Base-by-base conservation (phyloP, 2,888 invertebrate genomes). In the Phaonia tiefii region DNA sequence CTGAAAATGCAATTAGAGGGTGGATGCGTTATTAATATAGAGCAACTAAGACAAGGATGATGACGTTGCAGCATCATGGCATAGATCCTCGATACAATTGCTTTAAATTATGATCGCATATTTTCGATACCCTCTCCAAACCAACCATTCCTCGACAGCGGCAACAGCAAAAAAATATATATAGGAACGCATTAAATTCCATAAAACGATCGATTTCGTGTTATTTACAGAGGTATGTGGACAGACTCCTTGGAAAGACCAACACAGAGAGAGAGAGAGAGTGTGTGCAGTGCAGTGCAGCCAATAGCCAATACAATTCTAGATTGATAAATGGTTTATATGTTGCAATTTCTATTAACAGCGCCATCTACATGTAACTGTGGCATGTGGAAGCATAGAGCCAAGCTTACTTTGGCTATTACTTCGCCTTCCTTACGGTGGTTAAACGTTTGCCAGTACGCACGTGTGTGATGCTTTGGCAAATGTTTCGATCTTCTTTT, bases 21-120 rank as follows among this genome's bases (percentile, higher is more conserved):
- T 89, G 89, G 89, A 89, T 89, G 89, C 89, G 89, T 89, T 89
- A 89, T 89, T 89, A 88, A 89, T 89, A 88, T 89, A 86, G 88
- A 88, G 87, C 88, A 86, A 76, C 75, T 31, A 31, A 3, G 58
- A 72, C 71, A 8, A 31, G 3, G 31, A 31, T 31, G 31, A 31
- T 37, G 46, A 31, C 65, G 44, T 63, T 56, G 69, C 80, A 75
- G 46, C 77, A 73, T 20, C 71, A 56, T 42, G 31, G 65, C 75
- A 76, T 67, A 75, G 63, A 67, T 60, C 74, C 78, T 78, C 20
- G 42, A 72, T 67, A 75, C 78, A 78, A 78, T 63, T 63, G 75
- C 69, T 75, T 69, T 78, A 78, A 81, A 72, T 78, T 81, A 81
- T 78, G 81, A 81, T 81, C 78, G 75, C 65, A 69, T 72, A 81